Evolutionary conservation across 1,140 invertebrate species (phyloP).

Genomic region (Pectinophora gossypiella): DNA sequence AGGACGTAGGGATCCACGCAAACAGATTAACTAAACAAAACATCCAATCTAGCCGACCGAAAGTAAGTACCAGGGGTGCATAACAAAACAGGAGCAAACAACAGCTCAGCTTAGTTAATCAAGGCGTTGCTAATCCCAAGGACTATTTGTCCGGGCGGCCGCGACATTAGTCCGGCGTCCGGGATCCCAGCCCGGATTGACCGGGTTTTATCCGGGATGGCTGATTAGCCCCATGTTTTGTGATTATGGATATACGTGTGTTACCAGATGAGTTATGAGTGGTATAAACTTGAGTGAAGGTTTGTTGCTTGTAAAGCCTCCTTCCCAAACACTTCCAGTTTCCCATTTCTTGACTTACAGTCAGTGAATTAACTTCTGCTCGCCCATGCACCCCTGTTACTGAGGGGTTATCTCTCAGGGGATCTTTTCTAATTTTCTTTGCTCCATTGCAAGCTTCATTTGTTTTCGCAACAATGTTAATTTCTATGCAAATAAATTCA

Average conservation of each 20-base stretch:
- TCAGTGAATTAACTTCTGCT: neutral
- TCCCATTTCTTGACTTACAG: neutral
- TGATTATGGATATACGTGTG: neutral
- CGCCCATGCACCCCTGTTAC: neutral
- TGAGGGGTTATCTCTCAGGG: neutral
- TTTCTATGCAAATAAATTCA: neutral
- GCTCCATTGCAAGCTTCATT: neutral
- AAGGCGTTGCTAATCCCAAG: conserved; percentile 52
- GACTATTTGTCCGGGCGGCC: conserved; percentile 55
- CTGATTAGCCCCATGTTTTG: conserved; percentile 15
- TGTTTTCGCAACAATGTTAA: neutral
- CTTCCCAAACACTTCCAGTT: neutral
- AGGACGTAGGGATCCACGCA: neutral
- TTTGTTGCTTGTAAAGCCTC: too few species aligned
- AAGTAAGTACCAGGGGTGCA: conserved; percentile 49
- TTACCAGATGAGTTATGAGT: neutral
- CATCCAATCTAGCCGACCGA: conserved; percentile 13
- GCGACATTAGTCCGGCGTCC: conserved; percentile 59
- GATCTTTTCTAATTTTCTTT: conserved; percentile 1
- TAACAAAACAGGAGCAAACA: conserved; percentile 48
- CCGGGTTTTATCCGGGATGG: conserved; percentile 39
- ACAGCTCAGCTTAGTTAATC: conserved; percentile 49
- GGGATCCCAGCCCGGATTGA: conserved; percentile 27
- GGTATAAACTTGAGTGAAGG: neutral
- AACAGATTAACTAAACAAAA: conserved; percentile 11